Evolutionary conservation across 2,797 vertebrate species (phyloP).

Genomic region (Melanotaenia parkinsoni): DNA sequence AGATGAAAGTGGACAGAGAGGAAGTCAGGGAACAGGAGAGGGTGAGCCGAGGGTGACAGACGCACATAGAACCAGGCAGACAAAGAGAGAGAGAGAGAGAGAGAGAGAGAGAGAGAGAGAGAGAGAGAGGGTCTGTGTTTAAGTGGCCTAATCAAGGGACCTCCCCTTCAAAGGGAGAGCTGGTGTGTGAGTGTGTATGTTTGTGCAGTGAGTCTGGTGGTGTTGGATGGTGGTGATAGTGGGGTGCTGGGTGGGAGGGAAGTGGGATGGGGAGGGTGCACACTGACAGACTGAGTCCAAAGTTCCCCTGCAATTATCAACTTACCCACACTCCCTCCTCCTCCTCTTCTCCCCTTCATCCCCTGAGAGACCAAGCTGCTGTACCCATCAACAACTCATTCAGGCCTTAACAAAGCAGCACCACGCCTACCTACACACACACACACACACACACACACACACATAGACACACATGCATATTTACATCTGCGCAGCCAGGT

Average conservation of each 20-base stretch:
- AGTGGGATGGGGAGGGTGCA: conserved; percentile 20
- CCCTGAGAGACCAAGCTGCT: conserved; percentile 81
- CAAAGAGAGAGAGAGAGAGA: conserved; percentile 41
- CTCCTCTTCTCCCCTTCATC: conserved; percentile 52
- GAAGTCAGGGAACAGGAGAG: conserved; percentile 45
- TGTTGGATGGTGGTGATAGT: not conserved
- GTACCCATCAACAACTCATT: conserved; percentile 81
- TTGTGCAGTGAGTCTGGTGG: conserved; percentile 15
- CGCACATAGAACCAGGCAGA: conserved; percentile 59
- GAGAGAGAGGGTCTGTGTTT: conserved; percentile 51
- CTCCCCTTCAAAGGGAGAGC: conserved; percentile 70
- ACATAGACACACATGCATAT: conserved; percentile 18
- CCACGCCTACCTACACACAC: conserved; percentile 54
- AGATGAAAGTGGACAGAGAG: conserved; percentile 51
- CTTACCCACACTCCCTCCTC: conserved; percentile 63
- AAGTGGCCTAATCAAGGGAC: conserved; percentile 79
- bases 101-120: conserved; percentile 32
- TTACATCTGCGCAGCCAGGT: conserved; percentile 26
- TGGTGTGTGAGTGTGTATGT: conserved; percentile 59
- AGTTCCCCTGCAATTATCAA: conserved; percentile 81
- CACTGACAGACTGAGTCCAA: conserved; percentile 76
- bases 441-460: conserved; percentile 19
- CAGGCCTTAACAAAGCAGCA: conserved; percentile 80
- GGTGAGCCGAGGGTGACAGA: conserved; percentile 59
- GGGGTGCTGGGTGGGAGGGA: too few species aligned